Percentiles rank a stretch among this genome's conserved stretches.
phyloP scores from a whole-genome alignment of 2,113 vertebrate genomes.

The Phyllostomus hastatus region DNA sequence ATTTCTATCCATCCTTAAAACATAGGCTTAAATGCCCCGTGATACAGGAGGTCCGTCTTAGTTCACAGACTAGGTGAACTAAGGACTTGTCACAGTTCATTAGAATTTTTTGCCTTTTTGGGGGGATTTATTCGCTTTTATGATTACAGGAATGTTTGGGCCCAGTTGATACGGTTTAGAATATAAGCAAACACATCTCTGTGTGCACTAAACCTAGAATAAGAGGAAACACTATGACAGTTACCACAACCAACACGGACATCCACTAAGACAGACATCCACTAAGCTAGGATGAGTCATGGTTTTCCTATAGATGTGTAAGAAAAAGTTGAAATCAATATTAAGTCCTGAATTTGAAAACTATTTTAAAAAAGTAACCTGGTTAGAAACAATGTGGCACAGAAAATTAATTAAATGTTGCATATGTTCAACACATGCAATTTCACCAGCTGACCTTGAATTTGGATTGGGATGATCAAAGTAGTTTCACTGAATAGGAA shows the following conservation, averaged over 20 bases:
- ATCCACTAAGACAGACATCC: background rate
- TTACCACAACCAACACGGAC: background rate
- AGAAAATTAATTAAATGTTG: background rate
- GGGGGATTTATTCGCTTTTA: background rate
- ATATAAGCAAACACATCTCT: background rate
- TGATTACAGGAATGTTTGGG: background rate
- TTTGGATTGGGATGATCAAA: background rate
- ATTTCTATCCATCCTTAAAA: background rate
- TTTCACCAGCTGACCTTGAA: background rate
- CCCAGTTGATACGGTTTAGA: background rate
- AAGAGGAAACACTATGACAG: background rate
- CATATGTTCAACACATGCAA: no score
- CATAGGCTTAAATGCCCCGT: rapidly evolving
- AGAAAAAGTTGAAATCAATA: background rate
- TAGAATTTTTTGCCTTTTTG: background rate
- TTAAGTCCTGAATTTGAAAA: background rate
- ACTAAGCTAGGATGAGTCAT: background rate
- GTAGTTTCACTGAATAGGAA: background rate
- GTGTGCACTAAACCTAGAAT: background rate
- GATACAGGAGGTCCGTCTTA: background rate
- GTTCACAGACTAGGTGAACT: background rate
- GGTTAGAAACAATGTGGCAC: background rate
- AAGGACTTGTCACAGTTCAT: background rate
- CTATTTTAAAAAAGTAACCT: background rate
- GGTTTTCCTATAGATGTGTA: background rate